Percentiles rank a stretch among this genome's conserved stretches.
Evolutionary conservation across 2,113 vertebrate species (phyloP).

Genomic region (Corydoras sp.): DNA sequence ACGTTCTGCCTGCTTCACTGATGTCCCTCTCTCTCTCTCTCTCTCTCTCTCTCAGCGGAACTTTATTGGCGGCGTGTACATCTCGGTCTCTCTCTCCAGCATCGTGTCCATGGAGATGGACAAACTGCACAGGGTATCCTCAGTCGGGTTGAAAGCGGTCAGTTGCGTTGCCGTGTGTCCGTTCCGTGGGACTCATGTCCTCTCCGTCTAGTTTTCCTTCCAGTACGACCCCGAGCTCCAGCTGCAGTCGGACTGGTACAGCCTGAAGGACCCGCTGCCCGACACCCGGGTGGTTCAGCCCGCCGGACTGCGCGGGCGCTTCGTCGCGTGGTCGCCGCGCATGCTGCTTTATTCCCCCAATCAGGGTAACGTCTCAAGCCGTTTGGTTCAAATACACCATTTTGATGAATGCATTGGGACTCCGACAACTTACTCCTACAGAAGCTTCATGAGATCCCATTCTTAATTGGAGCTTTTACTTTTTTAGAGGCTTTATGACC

Average conservation of each 20-base stretch:
- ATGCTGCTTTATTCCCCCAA: constrained; percentile 34
- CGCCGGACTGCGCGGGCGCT: constrained; percentile 12
- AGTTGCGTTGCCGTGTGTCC: neutral
- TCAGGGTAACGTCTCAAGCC: neutral
- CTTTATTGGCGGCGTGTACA: constrained; percentile 4
- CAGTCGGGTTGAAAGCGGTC: neutral
- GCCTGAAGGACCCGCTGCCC: neutral
- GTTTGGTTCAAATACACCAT: neutral
- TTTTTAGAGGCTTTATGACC: too few species aligned
- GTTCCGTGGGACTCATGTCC: neutral
- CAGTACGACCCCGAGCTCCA: neutral
- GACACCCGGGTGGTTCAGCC: constrained; percentile 2
- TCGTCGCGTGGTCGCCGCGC: constrained; percentile 20
- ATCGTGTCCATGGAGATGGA: constrained; percentile 16
- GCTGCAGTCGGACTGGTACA: neutral
- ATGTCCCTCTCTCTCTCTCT: neutral
- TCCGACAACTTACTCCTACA: too few species aligned
- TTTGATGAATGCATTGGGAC: too few species aligned
- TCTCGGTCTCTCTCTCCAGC: constrained; percentile 12
- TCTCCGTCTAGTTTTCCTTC: constrained; percentile 19
- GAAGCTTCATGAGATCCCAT: too few species aligned
- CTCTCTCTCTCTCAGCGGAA: constrained; percentile 4
- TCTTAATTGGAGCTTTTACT: too few species aligned
- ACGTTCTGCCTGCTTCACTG: neutral
- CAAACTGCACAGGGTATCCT: constrained; percentile 7